These are phyloP conservation scores for Lottia scabra DNA, from an alignment of 2,888 invertebrate genomes.

Conservation along the genomic window DNA sequence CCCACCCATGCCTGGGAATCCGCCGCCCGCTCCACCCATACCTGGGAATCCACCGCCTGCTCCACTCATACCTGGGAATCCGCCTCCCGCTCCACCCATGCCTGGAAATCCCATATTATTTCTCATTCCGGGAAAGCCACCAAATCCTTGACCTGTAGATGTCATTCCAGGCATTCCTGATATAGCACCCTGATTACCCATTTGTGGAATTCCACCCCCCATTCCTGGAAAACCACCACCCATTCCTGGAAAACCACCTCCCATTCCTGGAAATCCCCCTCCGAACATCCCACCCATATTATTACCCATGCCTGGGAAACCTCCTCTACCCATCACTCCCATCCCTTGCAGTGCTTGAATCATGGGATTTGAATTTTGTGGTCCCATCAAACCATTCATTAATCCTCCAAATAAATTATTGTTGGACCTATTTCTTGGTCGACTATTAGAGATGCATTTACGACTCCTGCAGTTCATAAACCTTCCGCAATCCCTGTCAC, in stretches of 20 bases:
- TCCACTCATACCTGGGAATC: no score
- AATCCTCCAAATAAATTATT: not conserved
- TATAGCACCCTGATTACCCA: not conserved
- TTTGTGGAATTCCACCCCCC: not conserved
- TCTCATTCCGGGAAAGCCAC: no score
- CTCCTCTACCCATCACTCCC: not conserved
- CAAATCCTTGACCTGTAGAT: not conserved
- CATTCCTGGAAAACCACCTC: not conserved
- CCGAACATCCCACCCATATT: not conserved
- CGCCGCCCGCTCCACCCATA: not conserved
- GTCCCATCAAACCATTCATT: no score
- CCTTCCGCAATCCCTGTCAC: constrained; percentile 37
- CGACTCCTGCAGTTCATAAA: constrained; percentile 42
- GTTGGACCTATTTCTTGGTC: not conserved
- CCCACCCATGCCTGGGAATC: no score
- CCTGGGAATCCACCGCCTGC: not conserved
- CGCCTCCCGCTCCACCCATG: no score
- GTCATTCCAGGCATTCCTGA: not conserved
- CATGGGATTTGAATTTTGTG: no score
- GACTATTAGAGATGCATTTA: constrained; percentile 38
- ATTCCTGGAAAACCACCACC: no score
- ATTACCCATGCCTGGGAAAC: not conserved
- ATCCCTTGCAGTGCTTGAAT: not conserved
- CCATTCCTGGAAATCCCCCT: not conserved
- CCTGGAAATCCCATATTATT: no score